phyloP scores from a whole-genome alignment of 2,797 vertebrate species.

The Pterois miles region DNA sequence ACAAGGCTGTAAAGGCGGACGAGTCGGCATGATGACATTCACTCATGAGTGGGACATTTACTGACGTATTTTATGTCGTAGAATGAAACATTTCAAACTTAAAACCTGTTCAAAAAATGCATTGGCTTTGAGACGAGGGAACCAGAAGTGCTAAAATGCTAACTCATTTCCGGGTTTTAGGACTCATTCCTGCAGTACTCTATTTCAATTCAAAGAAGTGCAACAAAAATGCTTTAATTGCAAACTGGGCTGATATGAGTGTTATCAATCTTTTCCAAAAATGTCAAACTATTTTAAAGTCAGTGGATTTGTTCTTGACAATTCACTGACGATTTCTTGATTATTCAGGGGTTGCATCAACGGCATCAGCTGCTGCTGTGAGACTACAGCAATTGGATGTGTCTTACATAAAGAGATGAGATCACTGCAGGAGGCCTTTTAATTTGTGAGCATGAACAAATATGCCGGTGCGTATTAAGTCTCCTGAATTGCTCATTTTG shows the following conservation, averaged over 20 bases:
- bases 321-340: neutral
- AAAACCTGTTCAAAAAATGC: too few species aligned
- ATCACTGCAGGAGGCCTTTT: constrained; percentile 36
- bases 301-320: neutral
- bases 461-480: constrained; percentile 26
- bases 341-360: neutral
- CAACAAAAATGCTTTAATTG: neutral
- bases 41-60: too few species aligned
- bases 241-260: neutral
- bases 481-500: constrained; percentile 28
- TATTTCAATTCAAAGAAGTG: neutral
- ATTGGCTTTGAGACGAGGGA: too few species aligned
- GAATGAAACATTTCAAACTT: too few species aligned
- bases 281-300: neutral
- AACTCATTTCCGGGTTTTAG: neutral
- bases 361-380: neutral
- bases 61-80: too few species aligned
- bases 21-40: too few species aligned
- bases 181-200: too few species aligned
- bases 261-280: neutral
- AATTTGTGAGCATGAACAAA: constrained; percentile 39
- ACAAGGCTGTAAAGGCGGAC: too few species aligned
- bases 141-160: too few species aligned
- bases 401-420: constrained; percentile 24
- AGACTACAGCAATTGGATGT: constrained; percentile 11